Evolutionary conservation across 2,797 vertebrate species (phyloP).

Genomic region (Myotis myotis): DNA sequence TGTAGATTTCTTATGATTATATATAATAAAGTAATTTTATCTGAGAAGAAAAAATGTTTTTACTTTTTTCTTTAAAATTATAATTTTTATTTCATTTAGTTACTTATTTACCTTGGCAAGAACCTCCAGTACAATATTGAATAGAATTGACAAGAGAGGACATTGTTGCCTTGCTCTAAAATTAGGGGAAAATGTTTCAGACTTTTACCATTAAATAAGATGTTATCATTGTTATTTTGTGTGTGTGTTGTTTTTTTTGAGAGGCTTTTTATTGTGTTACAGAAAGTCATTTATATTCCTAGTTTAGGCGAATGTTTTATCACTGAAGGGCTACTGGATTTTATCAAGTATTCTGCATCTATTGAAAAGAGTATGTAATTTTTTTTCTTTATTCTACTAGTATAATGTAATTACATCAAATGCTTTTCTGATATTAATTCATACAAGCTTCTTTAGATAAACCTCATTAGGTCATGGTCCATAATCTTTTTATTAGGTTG

Average conservation of each 20-base stretch:
- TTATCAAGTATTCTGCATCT: not conserved
- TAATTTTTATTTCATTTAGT: not conserved
- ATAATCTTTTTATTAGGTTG: not conserved
- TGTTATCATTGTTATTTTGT: not conserved
- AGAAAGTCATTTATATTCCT: not conserved
- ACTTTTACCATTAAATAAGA: not conserved
- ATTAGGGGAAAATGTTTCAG: not conserved
- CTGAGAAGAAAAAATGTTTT: not conserved
- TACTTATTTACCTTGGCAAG: not conserved
- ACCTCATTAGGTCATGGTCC: not conserved
- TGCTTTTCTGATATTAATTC: not conserved
- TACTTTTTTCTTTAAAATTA: not conserved
- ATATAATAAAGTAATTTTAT: not conserved
- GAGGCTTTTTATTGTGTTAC: not conserved
- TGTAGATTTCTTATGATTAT: not conserved
- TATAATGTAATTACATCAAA: not conserved
- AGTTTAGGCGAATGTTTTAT: not conserved
- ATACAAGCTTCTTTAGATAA: not conserved
- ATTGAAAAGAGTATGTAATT: not conserved
- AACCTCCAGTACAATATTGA: not conserved
- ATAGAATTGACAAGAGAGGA: not conserved
- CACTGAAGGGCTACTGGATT: not conserved
- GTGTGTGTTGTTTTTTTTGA: not conserved
- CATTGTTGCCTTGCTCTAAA: not conserved
- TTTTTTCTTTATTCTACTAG: not conserved